Conservation (phyloP, 2,797 vertebrate species). For the Hipposideros larvatus region DNA sequence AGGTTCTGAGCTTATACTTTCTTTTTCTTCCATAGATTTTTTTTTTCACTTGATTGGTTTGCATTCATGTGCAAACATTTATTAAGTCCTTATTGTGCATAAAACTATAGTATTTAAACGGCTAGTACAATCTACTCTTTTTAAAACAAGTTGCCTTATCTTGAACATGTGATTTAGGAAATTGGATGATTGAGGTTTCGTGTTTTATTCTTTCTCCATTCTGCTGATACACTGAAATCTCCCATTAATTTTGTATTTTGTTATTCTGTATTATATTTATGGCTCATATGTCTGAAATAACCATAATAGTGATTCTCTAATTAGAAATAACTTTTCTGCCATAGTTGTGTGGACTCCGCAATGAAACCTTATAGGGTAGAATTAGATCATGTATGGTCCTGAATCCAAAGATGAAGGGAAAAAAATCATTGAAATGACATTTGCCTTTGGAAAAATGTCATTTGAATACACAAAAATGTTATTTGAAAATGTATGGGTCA, state of each 20-base stretch:
- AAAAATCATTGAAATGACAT: slow-evolving; percentile 34
- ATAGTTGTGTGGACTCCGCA: slow-evolving; percentile 18
- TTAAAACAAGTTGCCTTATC: slow-evolving; percentile 52
- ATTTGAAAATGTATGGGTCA: neutral
- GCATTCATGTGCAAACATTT: slow-evolving; percentile 53
- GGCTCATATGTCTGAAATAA: slow-evolving; percentile 46
- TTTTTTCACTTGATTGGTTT: neutral
- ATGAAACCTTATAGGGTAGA: neutral
- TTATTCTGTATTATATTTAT: slow-evolving; percentile 57
- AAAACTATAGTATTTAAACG: slow-evolving; percentile 42
- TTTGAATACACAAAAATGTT: neutral
- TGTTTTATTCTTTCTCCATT: slow-evolving; percentile 50
- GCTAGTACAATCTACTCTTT: slow-evolving; percentile 18
- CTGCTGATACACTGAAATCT: neutral
- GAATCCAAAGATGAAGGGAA: slow-evolving; percentile 49
- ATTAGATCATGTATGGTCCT: slow-evolving; percentile 27
- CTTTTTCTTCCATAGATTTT: neutral
- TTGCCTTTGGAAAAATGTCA: slow-evolving; percentile 52
- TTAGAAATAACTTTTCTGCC: slow-evolving; percentile 52
- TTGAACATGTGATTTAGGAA: slow-evolving; percentile 61
- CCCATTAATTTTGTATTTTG: slow-evolving; percentile 37
- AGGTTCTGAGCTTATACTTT: neutral
- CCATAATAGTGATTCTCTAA: slow-evolving; percentile 32
- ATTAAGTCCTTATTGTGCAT: neutral
- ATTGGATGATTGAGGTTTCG: slow-evolving; percentile 5